These are phyloP conservation scores for Lithophane leautieri DNA, from an alignment of 2,888 invertebrate genomes.

Conservation along the genomic window DNA sequence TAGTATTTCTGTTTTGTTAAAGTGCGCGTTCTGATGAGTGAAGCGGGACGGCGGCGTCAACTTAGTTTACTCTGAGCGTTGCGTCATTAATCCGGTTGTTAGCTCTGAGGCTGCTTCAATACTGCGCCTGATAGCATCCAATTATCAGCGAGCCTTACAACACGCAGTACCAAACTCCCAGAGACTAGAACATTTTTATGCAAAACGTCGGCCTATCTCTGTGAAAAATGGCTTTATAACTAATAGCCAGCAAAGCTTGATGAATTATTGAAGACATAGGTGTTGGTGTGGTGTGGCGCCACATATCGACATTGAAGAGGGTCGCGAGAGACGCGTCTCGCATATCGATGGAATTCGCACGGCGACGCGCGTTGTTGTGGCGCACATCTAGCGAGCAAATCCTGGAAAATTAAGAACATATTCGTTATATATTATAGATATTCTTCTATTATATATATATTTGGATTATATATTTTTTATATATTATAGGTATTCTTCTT, in stretches of 20 bases:
- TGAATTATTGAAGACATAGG: constrained; percentile 52
- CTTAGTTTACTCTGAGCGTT: constrained; percentile 30
- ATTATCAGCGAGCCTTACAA: background rate
- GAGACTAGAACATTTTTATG: background rate
- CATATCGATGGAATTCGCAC: constrained; percentile 13
- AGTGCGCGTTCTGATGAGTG: constrained; percentile 1
- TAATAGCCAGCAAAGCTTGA: constrained; percentile 34
- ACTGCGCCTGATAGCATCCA: constrained; percentile 8
- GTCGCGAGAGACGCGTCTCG: too few species aligned
- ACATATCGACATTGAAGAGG: too few species aligned
- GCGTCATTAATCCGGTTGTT: constrained; percentile 55
- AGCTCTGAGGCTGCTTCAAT: constrained; percentile 23
- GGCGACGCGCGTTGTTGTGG: background rate
- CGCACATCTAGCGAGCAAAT: constrained; percentile 27
- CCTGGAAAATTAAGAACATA: background rate
- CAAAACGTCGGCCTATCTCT: constrained; percentile 2
- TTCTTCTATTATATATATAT: too few species aligned
- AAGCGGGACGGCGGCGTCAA: too few species aligned
- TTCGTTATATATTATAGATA: too few species aligned
- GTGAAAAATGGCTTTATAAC: constrained; percentile 21
- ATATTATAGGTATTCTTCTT: too few species aligned
- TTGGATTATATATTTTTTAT: too few species aligned
- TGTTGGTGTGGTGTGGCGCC: constrained; percentile 17
- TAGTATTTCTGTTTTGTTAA: background rate
- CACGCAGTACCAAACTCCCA: background rate